Base-by-base conservation (phyloP, 2,888 invertebrate genomes). In the Leptinotarsa juncta region DNA sequence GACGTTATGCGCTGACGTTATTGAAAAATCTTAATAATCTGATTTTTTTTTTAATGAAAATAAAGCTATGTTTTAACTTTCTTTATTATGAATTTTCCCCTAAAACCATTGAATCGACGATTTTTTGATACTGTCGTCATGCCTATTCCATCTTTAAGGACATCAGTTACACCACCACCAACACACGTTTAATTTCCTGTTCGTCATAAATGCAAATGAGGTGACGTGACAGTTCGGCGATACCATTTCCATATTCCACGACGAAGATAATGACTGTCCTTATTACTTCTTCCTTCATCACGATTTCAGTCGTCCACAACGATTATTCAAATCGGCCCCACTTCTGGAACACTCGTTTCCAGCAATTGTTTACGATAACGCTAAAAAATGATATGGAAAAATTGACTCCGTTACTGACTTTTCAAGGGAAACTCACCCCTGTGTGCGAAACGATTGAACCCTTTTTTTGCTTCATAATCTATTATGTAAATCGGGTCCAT, bases 401-500 rank as follows among this genome's bases (percentile, higher is more conserved):
- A 60, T 69, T 23, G 60, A 72, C 67, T 75, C 67, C 62, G 70
- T 72, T 48, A 23, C 50, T 23, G 23, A 50, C 32, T n/a, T 67
- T 15, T 42, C 42, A 49, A 20, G 48, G 75, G 65, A 79, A 76
- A 75, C 65, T 71, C 48, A 67, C 76, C 79, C 72, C 77, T 81
- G 79, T 74, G 70, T 51, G 48, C 32, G 50, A 23, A 66, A 68
- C 70, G 65, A 69, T 65, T 70, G 70, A 70, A 57, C 69, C 32
- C 67, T 70, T 75, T 77, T 77, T 32, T 66, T 51, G 65, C 70
- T 53, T 50, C 65, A 65, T 80, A 81, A 81, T 82, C 81, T 81
- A 77, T 80, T 82, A 82, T 82, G 82, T 82, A 82, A 82, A 82
- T 82, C 80, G 73, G 74, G 77, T 79, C 80, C 78, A 81, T 81